Evolutionary conservation across 2,888 invertebrate genomes (phyloP), one percentile per base, ranked within the genome.

Genomic region (Hirtodrosophila duncani): DNA sequence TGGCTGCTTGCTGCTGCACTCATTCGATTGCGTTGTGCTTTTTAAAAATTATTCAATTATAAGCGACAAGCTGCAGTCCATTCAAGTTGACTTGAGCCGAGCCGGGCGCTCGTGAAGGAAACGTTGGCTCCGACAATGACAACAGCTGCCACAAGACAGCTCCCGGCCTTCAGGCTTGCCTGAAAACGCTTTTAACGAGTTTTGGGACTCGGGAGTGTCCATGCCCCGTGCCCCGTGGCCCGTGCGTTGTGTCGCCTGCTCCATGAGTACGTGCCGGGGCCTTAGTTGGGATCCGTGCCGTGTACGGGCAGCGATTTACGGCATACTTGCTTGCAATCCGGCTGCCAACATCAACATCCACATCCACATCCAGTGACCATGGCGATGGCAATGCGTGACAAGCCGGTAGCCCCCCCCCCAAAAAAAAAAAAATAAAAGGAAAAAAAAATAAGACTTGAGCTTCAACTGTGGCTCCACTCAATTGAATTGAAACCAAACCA

Each of bases 161-260:
- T 7, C 13, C 26, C 18, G 38, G 31, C 36, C 30, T 23, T 36
- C 46, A 55, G 29, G 53, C 65, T n/a, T n/a, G 69, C 41, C 57
- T 57, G 53, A 59, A 65, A 33, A 29, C 50, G 49, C 45, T 65
- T 70, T 74, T 78, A 78, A 78, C 74, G 70, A 71, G 71, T 69
- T 71, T 69, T 74, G 79, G 71, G 71, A 69, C 45, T 53, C 38
- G 41, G 53, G 17, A 21, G 51, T 20, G 20, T 20, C 4, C 5
- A 38, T 8, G 56, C n/a, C 34, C 39, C 42, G 43, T 3, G 3
- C 6, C 1, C 30, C 17, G 20, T 33, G 14, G 16, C 30, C 20
- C 20, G 10, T 16, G 10, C 20, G 38, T 45, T 42, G 46, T 59
- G 49, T 66, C 67, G n/a, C n/a, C n/a, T n/a, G n/a, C n/a, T n/a